A percentile compares a stretch with the other conserved stretches of the same genome.
phyloP scores from a whole-genome alignment of 2,888 invertebrate genomes.

The Agonum fuliginosum region DNA sequence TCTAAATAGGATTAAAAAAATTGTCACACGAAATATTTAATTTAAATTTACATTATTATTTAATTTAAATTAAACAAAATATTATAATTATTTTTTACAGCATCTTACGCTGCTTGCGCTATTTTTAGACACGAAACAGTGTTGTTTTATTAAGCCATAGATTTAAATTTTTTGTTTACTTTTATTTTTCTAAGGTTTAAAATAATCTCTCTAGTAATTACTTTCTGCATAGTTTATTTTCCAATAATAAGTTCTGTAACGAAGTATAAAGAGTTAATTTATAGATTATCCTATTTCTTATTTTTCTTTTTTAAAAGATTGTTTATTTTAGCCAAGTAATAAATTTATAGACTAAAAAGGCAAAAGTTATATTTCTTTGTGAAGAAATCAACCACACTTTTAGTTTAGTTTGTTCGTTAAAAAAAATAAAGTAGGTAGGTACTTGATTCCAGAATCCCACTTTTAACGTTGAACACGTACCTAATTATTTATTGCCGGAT shows the following conservation, averaged over 20 bases:
- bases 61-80: too few relatives aligned
- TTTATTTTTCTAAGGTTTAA: too few relatives aligned
- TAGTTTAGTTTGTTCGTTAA: conserved; percentile 18
- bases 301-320: conserved; percentile 23
- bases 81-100: too few relatives aligned
- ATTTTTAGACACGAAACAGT: too few relatives aligned
- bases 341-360: conserved; percentile 24
- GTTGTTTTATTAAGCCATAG: too few relatives aligned
- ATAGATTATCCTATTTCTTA: conserved; percentile 12
- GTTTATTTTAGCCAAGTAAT: conserved; percentile 13
- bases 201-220: conserved; percentile 10
- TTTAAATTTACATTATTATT: too few relatives aligned
- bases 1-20: too few relatives aligned
- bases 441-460: conserved; percentile 7
- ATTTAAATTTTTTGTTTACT: too few relatives aligned
- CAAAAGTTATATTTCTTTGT: conserved; percentile 18
- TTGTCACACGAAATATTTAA: too few relatives aligned
- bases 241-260: neutral
- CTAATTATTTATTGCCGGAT: conserved; percentile 10
- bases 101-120: too few relatives aligned
- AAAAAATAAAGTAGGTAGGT: too few relatives aligned
- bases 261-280: conserved; percentile 16
- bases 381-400: conserved; percentile 17
- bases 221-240: conserved; percentile 2
- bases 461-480: neutral